Percentiles rank a stretch among this genome's conserved stretches.
These are phyloP conservation scores for Corythaeola cristata DNA, from an alignment of 2,113 vertebrate species.

Conservation along the genomic window DNA sequence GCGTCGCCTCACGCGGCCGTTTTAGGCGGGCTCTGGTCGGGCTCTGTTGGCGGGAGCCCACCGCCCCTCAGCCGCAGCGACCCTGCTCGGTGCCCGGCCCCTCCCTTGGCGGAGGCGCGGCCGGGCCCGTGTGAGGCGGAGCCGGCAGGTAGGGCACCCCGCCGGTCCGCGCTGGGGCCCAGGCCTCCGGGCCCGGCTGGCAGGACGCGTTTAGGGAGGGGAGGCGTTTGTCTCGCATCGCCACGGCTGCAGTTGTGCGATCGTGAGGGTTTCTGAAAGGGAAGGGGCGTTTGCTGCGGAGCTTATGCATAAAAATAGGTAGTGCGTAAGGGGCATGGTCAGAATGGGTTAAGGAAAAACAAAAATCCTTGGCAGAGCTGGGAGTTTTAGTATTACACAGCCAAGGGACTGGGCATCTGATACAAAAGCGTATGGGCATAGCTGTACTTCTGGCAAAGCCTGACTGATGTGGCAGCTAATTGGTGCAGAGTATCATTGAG, in stretches of 20 bases:
- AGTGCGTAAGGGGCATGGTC: not conserved
- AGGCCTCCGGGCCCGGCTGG: not conserved
- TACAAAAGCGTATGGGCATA: not conserved
- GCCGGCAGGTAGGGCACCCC: not conserved
- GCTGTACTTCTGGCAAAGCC: not conserved
- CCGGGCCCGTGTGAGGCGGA: not conserved
- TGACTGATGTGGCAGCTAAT: not conserved
- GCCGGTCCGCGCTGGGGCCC: not conserved
- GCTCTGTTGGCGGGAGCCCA: too few species aligned
- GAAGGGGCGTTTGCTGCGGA: not conserved
- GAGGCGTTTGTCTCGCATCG: accelerated
- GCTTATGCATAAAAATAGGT: not conserved
- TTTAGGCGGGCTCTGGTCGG: too few species aligned
- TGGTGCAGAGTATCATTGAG: not conserved
- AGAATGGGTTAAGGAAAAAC: not conserved
- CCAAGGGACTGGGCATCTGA: not conserved
- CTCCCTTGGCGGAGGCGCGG: too few species aligned
- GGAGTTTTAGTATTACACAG: not conserved
- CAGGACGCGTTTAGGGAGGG: too few species aligned
- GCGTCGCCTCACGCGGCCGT: too few species aligned
- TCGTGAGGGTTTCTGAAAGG: not conserved
- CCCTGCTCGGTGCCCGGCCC: too few species aligned
- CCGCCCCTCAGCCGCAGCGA: too few species aligned
- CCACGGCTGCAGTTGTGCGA: accelerated
- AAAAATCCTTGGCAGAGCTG: not conserved